Evolutionary conservation across 2,797 vertebrate species (phyloP).

Genomic region (Hyperoplus lanceolatus): DNA sequence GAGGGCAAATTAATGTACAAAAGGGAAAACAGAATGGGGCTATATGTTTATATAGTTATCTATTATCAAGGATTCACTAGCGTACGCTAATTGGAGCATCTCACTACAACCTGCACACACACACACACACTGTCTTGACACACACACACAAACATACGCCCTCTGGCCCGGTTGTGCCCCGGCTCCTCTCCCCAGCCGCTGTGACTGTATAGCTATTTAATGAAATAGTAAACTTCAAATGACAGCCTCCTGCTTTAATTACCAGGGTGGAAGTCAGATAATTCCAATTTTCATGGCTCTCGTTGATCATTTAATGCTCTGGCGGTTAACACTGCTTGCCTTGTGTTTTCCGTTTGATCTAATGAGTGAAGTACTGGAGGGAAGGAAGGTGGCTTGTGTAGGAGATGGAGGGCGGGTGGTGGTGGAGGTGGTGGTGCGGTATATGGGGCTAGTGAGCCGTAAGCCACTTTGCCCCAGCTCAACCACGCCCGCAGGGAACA

Average conservation of each 20-base stretch:
- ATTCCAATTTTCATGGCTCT: slow-evolving; percentile 58
- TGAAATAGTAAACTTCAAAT: slow-evolving; percentile 62
- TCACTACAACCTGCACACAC: neutral
- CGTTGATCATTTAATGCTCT: slow-evolving; percentile 58
- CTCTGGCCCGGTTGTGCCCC: neutral
- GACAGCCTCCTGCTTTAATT: slow-evolving; percentile 63
- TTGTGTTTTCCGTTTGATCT: slow-evolving; percentile 48
- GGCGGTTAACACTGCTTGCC: slow-evolving; percentile 52
- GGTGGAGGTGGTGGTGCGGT: neutral
- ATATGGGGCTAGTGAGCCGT: slow-evolving; percentile 16
- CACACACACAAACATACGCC: neutral
- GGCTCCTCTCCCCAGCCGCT: slow-evolving; percentile 3
- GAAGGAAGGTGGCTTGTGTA: neutral
- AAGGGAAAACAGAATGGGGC: slow-evolving; percentile 7
- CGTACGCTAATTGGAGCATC: slow-evolving; percentile 15
- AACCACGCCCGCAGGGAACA: slow-evolving; percentile 45
- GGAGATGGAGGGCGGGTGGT: neutral
- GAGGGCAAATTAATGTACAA: slow-evolving; percentile 11
- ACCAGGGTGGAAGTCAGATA: slow-evolving; percentile 50
- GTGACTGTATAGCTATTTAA: slow-evolving; percentile 47
- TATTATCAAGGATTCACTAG: slow-evolving; percentile 28
- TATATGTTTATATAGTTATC: slow-evolving; percentile 11
- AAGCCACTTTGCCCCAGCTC: slow-evolving; percentile 48
- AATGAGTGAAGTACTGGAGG: slow-evolving; percentile 21
- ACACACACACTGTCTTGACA: neutral